Conservation (phyloP, 2,888 invertebrate genomes). For the Volucella zonaria region DNA sequence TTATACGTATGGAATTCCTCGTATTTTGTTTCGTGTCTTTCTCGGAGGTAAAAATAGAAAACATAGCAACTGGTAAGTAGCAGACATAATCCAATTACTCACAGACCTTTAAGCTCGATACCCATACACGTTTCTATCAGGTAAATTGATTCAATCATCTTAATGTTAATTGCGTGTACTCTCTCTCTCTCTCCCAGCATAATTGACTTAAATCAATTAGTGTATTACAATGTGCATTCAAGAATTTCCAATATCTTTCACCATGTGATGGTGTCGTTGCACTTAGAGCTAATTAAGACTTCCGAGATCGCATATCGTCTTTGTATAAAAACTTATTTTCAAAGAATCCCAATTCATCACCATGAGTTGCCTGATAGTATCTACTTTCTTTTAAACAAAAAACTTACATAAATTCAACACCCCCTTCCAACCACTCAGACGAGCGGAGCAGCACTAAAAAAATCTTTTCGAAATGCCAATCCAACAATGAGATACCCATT, state of each 20-base stretch:
- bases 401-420: not conserved
- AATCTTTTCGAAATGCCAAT: conserved; percentile 37
- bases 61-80: not conserved
- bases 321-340: too few relatives aligned
- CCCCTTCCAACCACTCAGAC: conserved; percentile 4
- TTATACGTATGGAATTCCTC: too few relatives aligned
- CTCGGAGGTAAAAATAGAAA: too few relatives aligned
- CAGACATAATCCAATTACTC: conserved; percentile 22
- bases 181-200: not conserved
- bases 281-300: too few relatives aligned
- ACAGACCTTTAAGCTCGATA: not conserved
- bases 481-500: conserved; percentile 14
- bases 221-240: conserved; percentile 14
- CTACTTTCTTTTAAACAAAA: not conserved
- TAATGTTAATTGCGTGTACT: conserved; percentile 8
- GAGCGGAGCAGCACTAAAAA: conserved; percentile 30
- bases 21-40: too few relatives aligned
- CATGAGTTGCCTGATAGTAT: too few relatives aligned
- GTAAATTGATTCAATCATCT: conserved; percentile 19
- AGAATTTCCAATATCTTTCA: not conserved
- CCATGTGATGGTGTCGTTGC: too few relatives aligned
- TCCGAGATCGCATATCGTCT: too few relatives aligned
- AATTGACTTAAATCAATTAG: conserved; percentile 21
- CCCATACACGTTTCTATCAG: not conserved
- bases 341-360: too few relatives aligned